Conservation (phyloP, 64 coral and sea anemone genomes). For the Pocillopora damicornis region DNA sequence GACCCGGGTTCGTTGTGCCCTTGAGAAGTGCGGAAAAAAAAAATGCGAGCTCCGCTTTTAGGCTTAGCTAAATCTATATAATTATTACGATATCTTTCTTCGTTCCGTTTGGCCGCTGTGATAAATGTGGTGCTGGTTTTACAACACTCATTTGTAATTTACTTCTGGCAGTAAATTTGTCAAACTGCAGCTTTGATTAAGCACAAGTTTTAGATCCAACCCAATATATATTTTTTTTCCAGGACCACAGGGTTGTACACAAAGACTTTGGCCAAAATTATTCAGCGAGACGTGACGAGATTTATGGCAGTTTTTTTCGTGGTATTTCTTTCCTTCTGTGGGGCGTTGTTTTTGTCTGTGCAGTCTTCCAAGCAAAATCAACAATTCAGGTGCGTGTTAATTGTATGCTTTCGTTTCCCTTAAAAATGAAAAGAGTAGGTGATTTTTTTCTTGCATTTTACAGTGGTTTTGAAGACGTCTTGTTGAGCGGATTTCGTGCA, state of each 20-base stretch:
- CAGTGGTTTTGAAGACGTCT: slow-evolving; percentile 76
- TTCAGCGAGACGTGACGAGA: slow-evolving; percentile 67
- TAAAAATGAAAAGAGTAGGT: no score
- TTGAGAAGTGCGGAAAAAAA: no score
- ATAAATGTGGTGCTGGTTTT: no score
- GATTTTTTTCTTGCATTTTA: background rate
- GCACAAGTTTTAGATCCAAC: background rate
- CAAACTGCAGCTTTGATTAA: no score
- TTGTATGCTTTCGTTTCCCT: background rate
- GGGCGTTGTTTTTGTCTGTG: slow-evolving; percentile 70
- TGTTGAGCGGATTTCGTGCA: slow-evolving; percentile 70
- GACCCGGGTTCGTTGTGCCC: no score
- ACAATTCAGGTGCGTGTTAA: slow-evolving; percentile 50
- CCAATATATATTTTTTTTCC: slow-evolving; percentile 8
- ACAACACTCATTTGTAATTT: no score
- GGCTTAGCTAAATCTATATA: no score
- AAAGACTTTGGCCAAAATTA: slow-evolving; percentile 71
- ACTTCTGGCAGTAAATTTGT: no score
- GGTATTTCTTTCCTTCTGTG: slow-evolving; percentile 82
- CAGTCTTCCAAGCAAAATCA: slow-evolving; percentile 28
- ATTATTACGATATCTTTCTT: no score
- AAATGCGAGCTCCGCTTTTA: no score
- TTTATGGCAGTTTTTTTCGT: slow-evolving; percentile 79
- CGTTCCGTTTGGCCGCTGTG: no score
- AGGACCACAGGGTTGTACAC: slow-evolving; percentile 89